Evolutionary conservation across 2,888 invertebrate species (phyloP).

Genomic region (Rhamphomyia laevipes): DNA sequence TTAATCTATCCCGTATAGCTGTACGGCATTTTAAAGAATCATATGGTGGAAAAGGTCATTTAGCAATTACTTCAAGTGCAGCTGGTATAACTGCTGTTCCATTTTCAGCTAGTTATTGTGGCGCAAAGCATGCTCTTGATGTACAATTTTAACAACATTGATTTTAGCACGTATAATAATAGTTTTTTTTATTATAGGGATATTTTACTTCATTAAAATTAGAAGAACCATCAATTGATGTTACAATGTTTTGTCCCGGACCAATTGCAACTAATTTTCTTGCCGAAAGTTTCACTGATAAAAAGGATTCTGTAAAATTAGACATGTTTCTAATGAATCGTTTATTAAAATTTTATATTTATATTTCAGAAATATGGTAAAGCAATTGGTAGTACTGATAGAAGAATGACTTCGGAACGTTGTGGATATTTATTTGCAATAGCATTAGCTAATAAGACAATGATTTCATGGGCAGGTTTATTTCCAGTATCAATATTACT

Average conservation of each 20-base stretch:
- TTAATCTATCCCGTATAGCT: constrained; percentile 58
- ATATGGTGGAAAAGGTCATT: constrained; percentile 44
- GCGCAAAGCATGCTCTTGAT: constrained; percentile 64
- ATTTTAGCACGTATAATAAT: not conserved
- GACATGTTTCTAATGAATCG: not conserved
- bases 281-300: constrained; percentile 53
- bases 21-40: constrained; percentile 47
- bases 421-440: constrained; percentile 47
- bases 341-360: not conserved
- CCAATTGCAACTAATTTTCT: constrained; percentile 61
- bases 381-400: constrained; percentile 36
- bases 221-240: constrained; percentile 43
- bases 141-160: constrained; percentile 34
- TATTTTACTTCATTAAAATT: constrained; percentile 56
- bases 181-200: constrained; percentile 41
- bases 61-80: constrained; percentile 63
- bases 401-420: constrained; percentile 44
- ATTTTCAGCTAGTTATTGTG: constrained; percentile 57
- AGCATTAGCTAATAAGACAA: constrained; percentile 45
- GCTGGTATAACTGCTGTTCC: constrained; percentile 58
- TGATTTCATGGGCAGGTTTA: constrained; percentile 57
- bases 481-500: constrained; percentile 48
- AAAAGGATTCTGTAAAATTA: constrained; percentile 37
- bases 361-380: constrained; percentile 27
- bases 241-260: constrained; percentile 65